Evolutionary conservation across 2,113 vertebrate species (phyloP), one percentile per base, ranked within the genome.

Genomic region (Vanacampus margaritifer): DNA sequence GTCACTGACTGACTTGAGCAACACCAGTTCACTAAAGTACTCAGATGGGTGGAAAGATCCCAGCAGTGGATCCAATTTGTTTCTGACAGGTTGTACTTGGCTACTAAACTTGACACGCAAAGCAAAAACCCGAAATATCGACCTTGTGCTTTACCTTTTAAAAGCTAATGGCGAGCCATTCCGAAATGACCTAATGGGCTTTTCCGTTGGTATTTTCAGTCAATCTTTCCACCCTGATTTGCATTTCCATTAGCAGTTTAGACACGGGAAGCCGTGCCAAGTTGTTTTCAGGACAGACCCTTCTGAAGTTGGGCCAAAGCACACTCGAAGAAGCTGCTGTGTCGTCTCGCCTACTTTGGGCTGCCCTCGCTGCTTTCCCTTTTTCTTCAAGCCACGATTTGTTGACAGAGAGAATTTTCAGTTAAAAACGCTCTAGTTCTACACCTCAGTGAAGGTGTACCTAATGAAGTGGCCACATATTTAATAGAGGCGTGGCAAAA

Each of bases 111-210:
- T 54, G 51, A 54, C 24, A 26, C 24, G 3, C 12, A 26, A 54
- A 54, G 51, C n/a, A 12, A 24, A 24, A 53, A 46, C 21, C 21
- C 7, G 26, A 76, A 79, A 79, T 67, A 63, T 64, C 16, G 28
- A 68, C 43, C 67, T 12, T 41, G 37, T 62, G 8, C 61, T 5
- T 23, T 36, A 13, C 50, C 69, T 67, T n/a, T 75, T 21, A 41
- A 73, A 69, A 53, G 36, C 60, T n/a, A 24, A 16, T 41, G 17
- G 48, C 2, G 1, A 53, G 16, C 46, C 64, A 6, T 37, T 32
- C 36, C 26, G 54, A 26, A 39, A 35, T 67, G 59, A 50, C 68
- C 54, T 63, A 43, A 51, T 39, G 60, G 53, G 59, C 59, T 62
- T 62, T 62, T 62, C 59, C 59, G 59, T 62, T 43, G 37, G 60